phyloP scores from a whole-genome alignment of 2,113 vertebrate species.

The Hydrochoerus hydrochaeris region DNA sequence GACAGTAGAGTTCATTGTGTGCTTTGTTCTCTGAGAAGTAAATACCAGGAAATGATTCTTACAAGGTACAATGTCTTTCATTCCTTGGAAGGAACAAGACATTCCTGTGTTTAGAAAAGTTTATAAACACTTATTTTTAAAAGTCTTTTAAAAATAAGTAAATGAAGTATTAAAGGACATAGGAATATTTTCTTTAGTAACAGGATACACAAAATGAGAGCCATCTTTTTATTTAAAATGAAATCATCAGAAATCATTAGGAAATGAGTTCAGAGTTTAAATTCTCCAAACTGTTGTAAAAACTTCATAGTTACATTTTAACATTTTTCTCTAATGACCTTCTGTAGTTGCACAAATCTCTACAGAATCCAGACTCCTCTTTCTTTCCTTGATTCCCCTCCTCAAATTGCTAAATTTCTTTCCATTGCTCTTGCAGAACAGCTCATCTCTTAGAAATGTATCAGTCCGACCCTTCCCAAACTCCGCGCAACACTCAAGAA shows the following conservation, averaged over 20 bases:
- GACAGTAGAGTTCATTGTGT: background rate
- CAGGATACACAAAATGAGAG: background rate
- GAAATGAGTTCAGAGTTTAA: conserved; percentile 15
- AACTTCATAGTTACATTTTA: background rate
- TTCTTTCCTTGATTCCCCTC: background rate
- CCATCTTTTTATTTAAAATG: conserved; percentile 50
- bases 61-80: conserved; percentile 49
- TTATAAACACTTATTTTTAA: background rate
- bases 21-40: conserved; percentile 44
- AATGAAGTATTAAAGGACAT: conserved; percentile 40
- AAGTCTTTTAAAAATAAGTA: background rate
- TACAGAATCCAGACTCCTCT: background rate
- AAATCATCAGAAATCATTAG: background rate
- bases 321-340: background rate
- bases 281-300: background rate
- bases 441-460: background rate
- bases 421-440: background rate
- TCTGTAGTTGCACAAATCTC: background rate
- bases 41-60: conserved; percentile 60
- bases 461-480: background rate
- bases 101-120: conserved; percentile 57
- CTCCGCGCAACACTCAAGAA: background rate
- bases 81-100: conserved; percentile 58
- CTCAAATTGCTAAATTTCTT: background rate
- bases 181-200: conserved; percentile 30